Evolutionary conservation across 1,140 invertebrate genomes (phyloP), one percentile per base, ranked within the genome.

Genomic region (Calliphora vicina): DNA sequence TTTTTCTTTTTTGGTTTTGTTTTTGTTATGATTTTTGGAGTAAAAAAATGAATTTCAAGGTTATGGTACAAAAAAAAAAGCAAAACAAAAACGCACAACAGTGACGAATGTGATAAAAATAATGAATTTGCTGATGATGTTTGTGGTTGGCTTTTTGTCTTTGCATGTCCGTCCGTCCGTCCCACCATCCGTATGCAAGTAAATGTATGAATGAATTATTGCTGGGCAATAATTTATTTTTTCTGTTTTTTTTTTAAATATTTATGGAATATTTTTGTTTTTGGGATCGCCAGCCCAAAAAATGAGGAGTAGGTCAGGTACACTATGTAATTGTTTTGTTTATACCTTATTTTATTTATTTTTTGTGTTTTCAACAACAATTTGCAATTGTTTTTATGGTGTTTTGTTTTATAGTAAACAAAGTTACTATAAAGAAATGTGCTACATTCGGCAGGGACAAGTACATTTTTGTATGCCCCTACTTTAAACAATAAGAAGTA

Each of bases 261-360:
- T 67, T 67, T 67, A 67, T 12, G 61, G 61, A 67, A 67, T 67
- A 20, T 67, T 25, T 25, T 1, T 17, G n/a, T 6, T 17, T 17
- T 1, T 50, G 13, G n/a, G 9, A 8, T 23, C 61, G 9, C 17
- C 61, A 67, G 9, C 61, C 13, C 13, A 10, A 67, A 67, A 25
- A 67, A 67, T 9, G 61, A 67, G 61, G 61, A 67, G 61, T 67
- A 67, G 61, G 61, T 67, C 61, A 67, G 61, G 61, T 67, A 67
- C 61, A 25, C 61, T 23, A 5, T 2, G n/a, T 67, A 67, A 67
- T 67, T 67, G 61, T 67, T 67, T 67, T 67, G 25, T 23, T 57
- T n/a, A n/a, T n/a, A n/a, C n/a, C n/a, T n/a, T n/a, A n/a, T n/a
- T n/a, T n/a, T n/a, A n/a, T n/a, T n/a, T n/a, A n/a, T n/a, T 17